Evolutionary conservation across 35 echinoderm and acorn worm species (phyloP), one percentile per base, ranked within the genome.

Genomic region (Lytechinus variegatus): DNA sequence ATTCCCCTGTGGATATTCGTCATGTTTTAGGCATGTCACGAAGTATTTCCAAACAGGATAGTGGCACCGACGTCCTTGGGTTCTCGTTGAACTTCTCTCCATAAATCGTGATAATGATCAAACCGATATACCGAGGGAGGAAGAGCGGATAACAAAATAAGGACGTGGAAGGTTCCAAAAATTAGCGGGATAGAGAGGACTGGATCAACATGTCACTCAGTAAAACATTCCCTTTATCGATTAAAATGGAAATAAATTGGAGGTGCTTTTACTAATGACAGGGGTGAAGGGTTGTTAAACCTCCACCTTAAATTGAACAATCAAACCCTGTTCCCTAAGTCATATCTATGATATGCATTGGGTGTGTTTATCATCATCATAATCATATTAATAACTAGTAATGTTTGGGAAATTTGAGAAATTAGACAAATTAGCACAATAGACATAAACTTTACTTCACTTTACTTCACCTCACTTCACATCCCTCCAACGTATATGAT

Each of bases 61-160:
- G 66, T 79, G 66, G 66, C 66, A 79, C 29, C 88, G 88, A 52
- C 88, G 88, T 90, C 88, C 88, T 90, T 90, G 88, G 88, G 88
- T 54, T 29, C 88, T 54, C 88, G 88, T 52, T 90, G 88, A 54
- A 44, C 52, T 90, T 90, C 29, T 54, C 52, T 52, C 88, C 19
- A 79, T 79, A 79, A 16, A 79, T 79, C 66, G 66, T 90, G 88
- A 90, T 90, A 90, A 90, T 90, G 88, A 90, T 90, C 88, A 10
- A 12, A 12, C 27, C n/a, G 88, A 90, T 90, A 58, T 58, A 54
- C 24, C 29, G 52, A 54, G 52, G 88, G 88, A 90, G 88, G 88
- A 90, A 90, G 28, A 90, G 88, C 88, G 88, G 88, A 90, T 90
- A 90, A 90, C 88, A 54, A 90, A 90, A 90, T 90, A 54, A 90